These are phyloP conservation scores for Trichosurus vulpecula DNA, from an alignment of 2,797 vertebrate species.

Conservation along the genomic window DNA sequence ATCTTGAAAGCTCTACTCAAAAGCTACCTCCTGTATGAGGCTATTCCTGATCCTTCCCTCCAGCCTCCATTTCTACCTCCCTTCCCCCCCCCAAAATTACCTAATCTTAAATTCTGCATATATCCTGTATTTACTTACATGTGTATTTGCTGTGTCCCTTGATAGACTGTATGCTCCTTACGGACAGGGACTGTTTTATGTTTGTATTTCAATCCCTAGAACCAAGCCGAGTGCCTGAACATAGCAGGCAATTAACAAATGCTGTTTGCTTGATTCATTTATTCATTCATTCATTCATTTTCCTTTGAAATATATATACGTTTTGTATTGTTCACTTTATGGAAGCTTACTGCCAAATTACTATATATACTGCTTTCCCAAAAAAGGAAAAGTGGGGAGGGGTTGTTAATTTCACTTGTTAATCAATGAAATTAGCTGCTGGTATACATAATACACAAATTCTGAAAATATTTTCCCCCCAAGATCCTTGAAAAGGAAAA, in stretches of 20 bases:
- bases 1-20: not conserved
- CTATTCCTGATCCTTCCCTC: not conserved
- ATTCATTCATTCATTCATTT: slow-evolving; percentile 9
- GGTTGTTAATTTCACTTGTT: not conserved
- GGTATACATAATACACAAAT: slow-evolving; percentile 7
- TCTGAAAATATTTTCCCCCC: slow-evolving; percentile 39
- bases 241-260: not conserved
- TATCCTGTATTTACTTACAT: not conserved
- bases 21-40: not conserved
- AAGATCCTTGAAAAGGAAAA: slow-evolving; percentile 65
- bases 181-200: not conserved
- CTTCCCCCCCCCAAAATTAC: not conserved
- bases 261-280: slow-evolving; percentile 16
- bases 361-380: slow-evolving; percentile 21
- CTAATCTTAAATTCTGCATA: not conserved
- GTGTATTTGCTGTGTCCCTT: not conserved
- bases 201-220: not conserved
- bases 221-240: not conserved
- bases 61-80: not conserved
- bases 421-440: slow-evolving; percentile 48
- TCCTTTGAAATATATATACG: not conserved
- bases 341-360: slow-evolving; percentile 15
- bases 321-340: slow-evolving; percentile 26
- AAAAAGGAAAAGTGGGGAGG: not conserved
- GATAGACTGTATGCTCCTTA: not conserved